Percentiles rank a stretch among this genome's conserved stretches.
These are phyloP conservation scores for Chelmon rostratus DNA, from an alignment of 2,797 vertebrate species.

Conservation along the genomic window DNA sequence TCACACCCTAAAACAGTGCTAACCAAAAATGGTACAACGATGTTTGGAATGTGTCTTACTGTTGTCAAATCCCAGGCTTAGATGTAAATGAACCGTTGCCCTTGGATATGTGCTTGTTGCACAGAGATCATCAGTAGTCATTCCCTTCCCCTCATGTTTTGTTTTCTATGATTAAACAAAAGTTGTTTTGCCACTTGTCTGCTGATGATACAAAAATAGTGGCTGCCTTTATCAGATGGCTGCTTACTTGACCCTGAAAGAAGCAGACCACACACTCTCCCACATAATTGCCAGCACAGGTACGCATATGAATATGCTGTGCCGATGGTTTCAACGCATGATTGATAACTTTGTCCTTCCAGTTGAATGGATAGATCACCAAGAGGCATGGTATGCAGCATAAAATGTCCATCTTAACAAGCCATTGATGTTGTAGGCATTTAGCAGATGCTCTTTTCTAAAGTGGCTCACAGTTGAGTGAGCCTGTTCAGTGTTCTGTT, in stretches of 20 bases:
- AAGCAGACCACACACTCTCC: conserved; percentile 52
- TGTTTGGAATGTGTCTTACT: conserved; percentile 51
- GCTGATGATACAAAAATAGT: conserved; percentile 72
- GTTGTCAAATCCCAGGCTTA: conserved; percentile 59
- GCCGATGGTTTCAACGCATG: neutral
- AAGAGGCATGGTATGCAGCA: neutral
- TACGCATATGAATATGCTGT: conserved; percentile 3
- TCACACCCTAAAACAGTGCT: neutral
- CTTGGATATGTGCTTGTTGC: conserved; percentile 36
- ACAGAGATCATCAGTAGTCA: conserved; percentile 68
- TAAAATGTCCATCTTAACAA: conserved; percentile 9
- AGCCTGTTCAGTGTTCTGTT: conserved; percentile 34
- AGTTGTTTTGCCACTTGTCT: conserved; percentile 72
- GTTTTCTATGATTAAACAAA: conserved; percentile 69
- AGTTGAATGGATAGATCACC: conserved; percentile 14
- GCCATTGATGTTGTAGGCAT: conserved; percentile 18
- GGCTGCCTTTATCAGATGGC: conserved; percentile 66
- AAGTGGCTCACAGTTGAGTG: conserved; percentile 38
- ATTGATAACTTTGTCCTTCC: conserved; percentile 5
- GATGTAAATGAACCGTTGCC: conserved; percentile 59
- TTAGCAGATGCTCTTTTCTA: conserved; percentile 44
- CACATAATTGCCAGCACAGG: conserved; percentile 19
- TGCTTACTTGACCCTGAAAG: conserved; percentile 71
- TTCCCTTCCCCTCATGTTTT: conserved; percentile 53
- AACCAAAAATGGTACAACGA: conserved; percentile 33